Conservation (phyloP, 1,140 invertebrate genomes). For the Macrobrachium rosenbergii region DNA sequence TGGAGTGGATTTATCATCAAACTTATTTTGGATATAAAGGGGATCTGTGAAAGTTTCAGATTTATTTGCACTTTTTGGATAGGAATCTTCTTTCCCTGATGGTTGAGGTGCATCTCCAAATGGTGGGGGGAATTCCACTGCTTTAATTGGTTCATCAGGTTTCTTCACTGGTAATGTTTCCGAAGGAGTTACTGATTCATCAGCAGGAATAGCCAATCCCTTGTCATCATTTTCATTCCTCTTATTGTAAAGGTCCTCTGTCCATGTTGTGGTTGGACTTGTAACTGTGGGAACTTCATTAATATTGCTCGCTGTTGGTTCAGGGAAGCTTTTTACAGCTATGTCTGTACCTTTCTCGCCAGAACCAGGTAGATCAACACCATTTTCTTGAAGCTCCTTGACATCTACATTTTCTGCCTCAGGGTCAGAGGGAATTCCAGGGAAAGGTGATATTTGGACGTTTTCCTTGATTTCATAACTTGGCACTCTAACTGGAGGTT, state of each 20-base stretch:
- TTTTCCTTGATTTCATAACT: conserved; percentile 10
- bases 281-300: background rate
- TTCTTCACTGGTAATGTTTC: background rate
- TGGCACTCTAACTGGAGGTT: conserved; percentile 3
- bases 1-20: background rate
- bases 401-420: background rate
- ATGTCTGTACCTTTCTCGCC: too few species aligned
- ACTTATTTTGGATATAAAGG: too few species aligned
- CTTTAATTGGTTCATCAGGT: background rate
- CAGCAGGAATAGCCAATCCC: background rate
- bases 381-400: background rate
- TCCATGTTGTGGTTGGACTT: conserved; percentile 8
- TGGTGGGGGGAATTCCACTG: background rate
- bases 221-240: background rate
- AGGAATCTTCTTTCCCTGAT: background rate
- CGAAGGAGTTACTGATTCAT: background rate
- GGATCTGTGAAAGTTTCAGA: too few species aligned
- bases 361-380: too few species aligned
- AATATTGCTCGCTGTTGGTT: too few species aligned
- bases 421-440: background rate
- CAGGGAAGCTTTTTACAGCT: too few species aligned
- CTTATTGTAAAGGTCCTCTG: conserved; percentile 23
- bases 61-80: too few species aligned
- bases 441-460: conserved; percentile 3
- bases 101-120: conserved; percentile 8